A percentile compares a stretch with the other conserved stretches of the same genome.
Conservation (phyloP, 2,113 vertebrate genomes). For the Felis chaus region DNA sequence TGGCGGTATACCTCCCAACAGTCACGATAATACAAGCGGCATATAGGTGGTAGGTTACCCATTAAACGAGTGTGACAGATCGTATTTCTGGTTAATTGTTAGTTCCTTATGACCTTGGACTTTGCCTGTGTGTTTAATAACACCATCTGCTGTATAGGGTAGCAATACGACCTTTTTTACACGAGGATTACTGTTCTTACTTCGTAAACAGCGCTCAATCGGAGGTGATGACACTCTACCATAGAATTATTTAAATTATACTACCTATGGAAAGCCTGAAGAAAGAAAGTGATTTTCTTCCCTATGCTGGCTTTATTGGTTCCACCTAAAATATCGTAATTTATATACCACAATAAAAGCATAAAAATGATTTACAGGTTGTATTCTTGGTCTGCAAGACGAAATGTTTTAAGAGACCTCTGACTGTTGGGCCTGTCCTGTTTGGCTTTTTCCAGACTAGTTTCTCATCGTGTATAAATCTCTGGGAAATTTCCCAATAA, state of each 20-base stretch:
- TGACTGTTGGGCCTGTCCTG: neutral
- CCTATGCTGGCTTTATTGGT: neutral
- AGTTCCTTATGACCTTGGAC: slow-evolving; percentile 80
- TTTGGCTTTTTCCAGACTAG: neutral
- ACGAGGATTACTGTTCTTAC: slow-evolving; percentile 76
- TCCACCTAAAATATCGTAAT: slow-evolving; percentile 45
- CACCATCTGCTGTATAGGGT: slow-evolving; percentile 79
- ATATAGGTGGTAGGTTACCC: slow-evolving; percentile 73
- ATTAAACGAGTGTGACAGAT: slow-evolving; percentile 73
- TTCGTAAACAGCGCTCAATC: slow-evolving; percentile 71
- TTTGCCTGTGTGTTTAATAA: slow-evolving; percentile 83
- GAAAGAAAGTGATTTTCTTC: slow-evolving; percentile 33
- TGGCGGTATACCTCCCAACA: slow-evolving; percentile 57
- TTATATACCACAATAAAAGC: slow-evolving; percentile 34
- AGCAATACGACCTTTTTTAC: slow-evolving; percentile 75
- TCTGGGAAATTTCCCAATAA: slow-evolving; percentile 44
- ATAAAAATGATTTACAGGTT: slow-evolving; percentile 46
- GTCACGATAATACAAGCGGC: slow-evolving; percentile 54
- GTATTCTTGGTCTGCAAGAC: slow-evolving; percentile 26
- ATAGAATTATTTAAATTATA: slow-evolving; percentile 67
- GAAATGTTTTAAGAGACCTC: slow-evolving; percentile 1
- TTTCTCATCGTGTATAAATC: neutral
- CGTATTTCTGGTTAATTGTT: slow-evolving; percentile 81
- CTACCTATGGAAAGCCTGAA: slow-evolving; percentile 54
- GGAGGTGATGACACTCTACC: slow-evolving; percentile 65